Evolutionary conservation across 2,888 invertebrate genomes (phyloP), one percentile per base, ranked within the genome.

Genomic region (Chorisops tibialis): DNA sequence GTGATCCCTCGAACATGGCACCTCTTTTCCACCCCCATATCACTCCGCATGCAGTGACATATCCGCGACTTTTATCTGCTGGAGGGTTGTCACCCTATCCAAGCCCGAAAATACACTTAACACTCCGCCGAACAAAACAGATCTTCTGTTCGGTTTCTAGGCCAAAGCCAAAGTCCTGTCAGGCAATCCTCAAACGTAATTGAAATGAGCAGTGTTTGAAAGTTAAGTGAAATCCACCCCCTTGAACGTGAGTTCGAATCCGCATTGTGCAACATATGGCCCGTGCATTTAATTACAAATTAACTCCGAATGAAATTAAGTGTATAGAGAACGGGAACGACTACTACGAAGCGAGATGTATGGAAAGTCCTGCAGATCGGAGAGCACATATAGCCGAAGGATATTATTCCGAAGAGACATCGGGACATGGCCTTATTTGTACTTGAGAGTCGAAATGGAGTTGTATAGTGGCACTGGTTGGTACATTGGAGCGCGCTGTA

Each of bases 281-380:
- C 45, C 41, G 21, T 49, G 49, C 49, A 59, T 59, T 59, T 59
- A 59, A 59, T 59, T 59, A 59, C 59, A 50, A 59, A 59, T 59
- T 59, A 59, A 59, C 49, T 59, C 24, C 14, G 37, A 48, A 48
- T 21, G 6, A 48, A 59, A 59, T 59, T 59, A 59, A 48, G 9
- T 30, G 52, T 54, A 41, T 22, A 30, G 30, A 30, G 30, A 30
- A 30, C 9, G 30, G 30, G 30, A 2, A 9, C 9, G 5, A 30
- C 30, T 30, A 30, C 30, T 30, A 9, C 7, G 30, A 7, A n/a
- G n/a, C n/a, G n/a, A n/a, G n/a, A n/a, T 7, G 30, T 30, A 30
- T 30, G 5, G 30, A 7, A n/a, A 30, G 30, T 30, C 30, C 30
- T 30, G 30, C 30, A 30, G 30, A 30, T 30, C 5, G 30, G 5